Percentiles rank a stretch among this genome's conserved stretches.
Conservation (phyloP, 2,888 invertebrate species). For the Tetranychus piercei region DNA sequence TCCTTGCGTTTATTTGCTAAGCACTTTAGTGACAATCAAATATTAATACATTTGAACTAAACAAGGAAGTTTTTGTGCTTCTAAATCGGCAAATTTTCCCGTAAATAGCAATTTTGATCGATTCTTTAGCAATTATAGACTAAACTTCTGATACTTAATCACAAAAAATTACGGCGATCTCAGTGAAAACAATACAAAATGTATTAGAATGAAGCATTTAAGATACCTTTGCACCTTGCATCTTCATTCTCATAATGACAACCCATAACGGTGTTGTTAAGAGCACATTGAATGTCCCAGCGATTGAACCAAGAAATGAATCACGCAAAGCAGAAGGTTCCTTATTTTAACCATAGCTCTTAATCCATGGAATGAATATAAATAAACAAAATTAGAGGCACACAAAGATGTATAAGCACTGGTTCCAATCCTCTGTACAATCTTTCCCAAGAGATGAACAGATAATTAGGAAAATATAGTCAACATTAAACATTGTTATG, state of each 20-base stretch:
- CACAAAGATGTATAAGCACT: slow-evolving; percentile 63
- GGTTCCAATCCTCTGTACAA: slow-evolving; percentile 62
- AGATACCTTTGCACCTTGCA: slow-evolving; percentile 41
- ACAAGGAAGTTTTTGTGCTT: too few relatives aligned
- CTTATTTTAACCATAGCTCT: slow-evolving; percentile 38
- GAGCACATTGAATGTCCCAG: slow-evolving; percentile 62
- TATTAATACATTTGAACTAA: too few relatives aligned
- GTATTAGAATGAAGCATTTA: too few relatives aligned
- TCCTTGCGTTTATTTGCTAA: too few relatives aligned
- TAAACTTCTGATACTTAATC: too few relatives aligned
- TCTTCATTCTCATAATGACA: slow-evolving; percentile 68
- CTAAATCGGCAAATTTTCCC: too few relatives aligned
- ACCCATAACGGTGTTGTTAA: slow-evolving; percentile 78
- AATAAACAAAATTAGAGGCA: slow-evolving; percentile 69
- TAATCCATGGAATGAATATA: slow-evolving; percentile 72
- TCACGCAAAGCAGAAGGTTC: slow-evolving; percentile 39
- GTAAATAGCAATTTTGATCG: too few relatives aligned
- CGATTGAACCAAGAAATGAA: slow-evolving; percentile 52
- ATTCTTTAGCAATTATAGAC: neutral
- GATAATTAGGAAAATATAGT: neutral
- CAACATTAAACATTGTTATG: slow-evolving; percentile 4
- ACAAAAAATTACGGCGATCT: too few relatives aligned
- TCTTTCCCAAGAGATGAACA: slow-evolving; percentile 28
- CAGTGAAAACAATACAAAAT: too few relatives aligned
- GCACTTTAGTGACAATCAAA: too few relatives aligned